Evolutionary conservation across 2,888 invertebrate genomes (phyloP), one percentile per base, ranked within the genome.

Genomic region (Lysandra coridon): DNA sequence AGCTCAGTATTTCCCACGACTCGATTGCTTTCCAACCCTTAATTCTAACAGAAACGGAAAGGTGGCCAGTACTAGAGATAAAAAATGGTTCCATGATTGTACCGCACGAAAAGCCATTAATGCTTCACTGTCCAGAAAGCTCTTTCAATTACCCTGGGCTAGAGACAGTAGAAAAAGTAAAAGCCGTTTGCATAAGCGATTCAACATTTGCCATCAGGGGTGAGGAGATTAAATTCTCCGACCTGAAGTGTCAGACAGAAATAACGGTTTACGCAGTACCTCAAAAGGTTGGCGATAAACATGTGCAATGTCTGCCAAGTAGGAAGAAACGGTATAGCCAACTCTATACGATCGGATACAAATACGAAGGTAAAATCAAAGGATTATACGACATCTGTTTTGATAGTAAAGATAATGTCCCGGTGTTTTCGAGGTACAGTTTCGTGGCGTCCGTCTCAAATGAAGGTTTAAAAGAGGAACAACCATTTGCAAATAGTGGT

Each of bases 11-110:
- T 6, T 17, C 30, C 14, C 2, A 57, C 17, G 57, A 76, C 7
- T 57, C 33, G 30, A 57, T 33, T 30, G 76, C 30, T 5, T 53
- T 53, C 17, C 76, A 57, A 57, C 76, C 76, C 33, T 57, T 76
- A 57, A 76, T 76, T 23, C 1, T 76, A 30, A 30, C 33, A 23
- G 30, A 76, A 6, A 33, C 49, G 12, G 10, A 3, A 5, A 53
- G 7, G 14, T 33, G 53, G 76, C 76, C 49, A 14, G 4, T 6
- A 57, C 53, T 57, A 5, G 33, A 76, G 4, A 57, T 57, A 33
- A 0, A 33, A 33, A 76, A 53, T 37, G 53, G 53, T 30, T 76
- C 17, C 2, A 33, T 57, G 4, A 76, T 49, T 33, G 76, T 76
- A 17, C 53, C 76, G 14, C 6, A 17, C 4, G 53, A 57, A 17